Evolutionary conservation across 1,140 invertebrate species (phyloP).

Genomic region (Apis laboriosa): DNA sequence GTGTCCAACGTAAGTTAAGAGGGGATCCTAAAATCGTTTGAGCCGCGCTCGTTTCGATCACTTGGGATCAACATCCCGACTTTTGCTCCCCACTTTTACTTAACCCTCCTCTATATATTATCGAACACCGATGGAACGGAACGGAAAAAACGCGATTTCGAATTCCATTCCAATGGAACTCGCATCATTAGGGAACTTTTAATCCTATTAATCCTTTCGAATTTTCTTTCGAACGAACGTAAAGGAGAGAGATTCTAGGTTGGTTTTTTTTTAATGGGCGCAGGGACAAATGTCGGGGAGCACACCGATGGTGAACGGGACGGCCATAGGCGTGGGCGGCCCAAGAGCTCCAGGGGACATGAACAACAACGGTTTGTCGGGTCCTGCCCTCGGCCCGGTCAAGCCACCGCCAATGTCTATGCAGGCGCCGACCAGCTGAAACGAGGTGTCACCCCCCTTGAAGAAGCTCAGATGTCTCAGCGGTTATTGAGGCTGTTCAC

Average conservation of each 20-base stretch:
- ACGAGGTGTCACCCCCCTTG: slow-evolving; percentile 76
- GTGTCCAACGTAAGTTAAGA: slow-evolving; percentile 76
- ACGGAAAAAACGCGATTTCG: too few relatives aligned
- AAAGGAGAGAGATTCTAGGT: too few relatives aligned
- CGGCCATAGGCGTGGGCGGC: slow-evolving; percentile 72
- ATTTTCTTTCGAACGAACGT: too few relatives aligned
- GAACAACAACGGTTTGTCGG: slow-evolving; percentile 80
- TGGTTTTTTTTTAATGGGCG: slow-evolving; percentile 45
- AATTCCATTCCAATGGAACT: too few relatives aligned
- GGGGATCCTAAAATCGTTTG: slow-evolving; percentile 3
- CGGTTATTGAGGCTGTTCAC: slow-evolving; percentile 71
- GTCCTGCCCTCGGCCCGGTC: slow-evolving; percentile 77
- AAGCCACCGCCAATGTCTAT: slow-evolving; percentile 79
- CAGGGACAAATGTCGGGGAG: slow-evolving; percentile 78
- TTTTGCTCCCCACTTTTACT: too few relatives aligned
- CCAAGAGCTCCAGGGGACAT: slow-evolving; percentile 78
- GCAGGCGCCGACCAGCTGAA: slow-evolving; percentile 80
- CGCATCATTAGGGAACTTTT: too few relatives aligned
- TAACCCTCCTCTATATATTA: too few relatives aligned
- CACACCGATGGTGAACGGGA: slow-evolving; percentile 76
- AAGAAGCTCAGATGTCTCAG: slow-evolving; percentile 80
- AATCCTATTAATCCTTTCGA: too few relatives aligned
- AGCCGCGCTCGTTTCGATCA: not conserved
- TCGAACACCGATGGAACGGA: too few relatives aligned
- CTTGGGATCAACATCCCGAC: too few relatives aligned